Evolutionary conservation across 2,113 vertebrate genomes (phyloP).

Genomic region (Hippocampus abdominalis): DNA sequence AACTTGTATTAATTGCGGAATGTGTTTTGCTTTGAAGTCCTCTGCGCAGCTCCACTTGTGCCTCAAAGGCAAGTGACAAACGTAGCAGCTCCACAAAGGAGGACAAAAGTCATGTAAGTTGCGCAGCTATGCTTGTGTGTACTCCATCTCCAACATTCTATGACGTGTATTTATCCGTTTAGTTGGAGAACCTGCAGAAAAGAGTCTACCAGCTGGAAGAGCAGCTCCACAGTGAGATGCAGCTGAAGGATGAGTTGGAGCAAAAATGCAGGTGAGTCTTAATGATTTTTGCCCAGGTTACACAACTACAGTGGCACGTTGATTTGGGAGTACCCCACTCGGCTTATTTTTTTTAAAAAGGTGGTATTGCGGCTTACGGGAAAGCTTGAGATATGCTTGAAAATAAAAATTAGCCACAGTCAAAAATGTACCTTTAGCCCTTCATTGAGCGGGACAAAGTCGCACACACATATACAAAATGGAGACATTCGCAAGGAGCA

Average conservation of each 20-base stretch:
- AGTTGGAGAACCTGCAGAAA: slow-evolving; percentile 97
- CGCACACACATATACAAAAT: too few relatives aligned
- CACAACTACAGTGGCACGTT: not conserved
- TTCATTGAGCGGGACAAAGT: too few relatives aligned
- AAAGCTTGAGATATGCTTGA: too few relatives aligned
- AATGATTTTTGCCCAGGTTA: not conserved
- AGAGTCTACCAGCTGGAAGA: slow-evolving; percentile 93
- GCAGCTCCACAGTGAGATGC: slow-evolving; percentile 94
- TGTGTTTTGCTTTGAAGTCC: slow-evolving; percentile 38
- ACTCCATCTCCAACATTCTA: not conserved
- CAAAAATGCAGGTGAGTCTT: slow-evolving; percentile 88
- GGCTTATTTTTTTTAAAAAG: too few relatives aligned
- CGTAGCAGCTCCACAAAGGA: slow-evolving; percentile 78
- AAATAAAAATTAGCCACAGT: too few relatives aligned
- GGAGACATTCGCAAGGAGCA: too few relatives aligned
- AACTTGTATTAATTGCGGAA: not conserved
- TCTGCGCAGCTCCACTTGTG: slow-evolving; percentile 39
- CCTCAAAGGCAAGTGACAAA: slow-evolving; percentile 84
- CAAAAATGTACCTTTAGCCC: too few relatives aligned
- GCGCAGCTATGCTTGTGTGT: not conserved
- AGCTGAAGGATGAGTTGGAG: slow-evolving; percentile 96
- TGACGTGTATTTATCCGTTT: slow-evolving; percentile 33
- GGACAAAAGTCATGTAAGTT: slow-evolving; percentile 91
- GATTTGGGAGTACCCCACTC: too few relatives aligned
- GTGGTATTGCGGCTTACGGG: too few relatives aligned